phyloP scores from a whole-genome alignment of 2,113 vertebrate species.

The Laterallus jamaicensis region DNA sequence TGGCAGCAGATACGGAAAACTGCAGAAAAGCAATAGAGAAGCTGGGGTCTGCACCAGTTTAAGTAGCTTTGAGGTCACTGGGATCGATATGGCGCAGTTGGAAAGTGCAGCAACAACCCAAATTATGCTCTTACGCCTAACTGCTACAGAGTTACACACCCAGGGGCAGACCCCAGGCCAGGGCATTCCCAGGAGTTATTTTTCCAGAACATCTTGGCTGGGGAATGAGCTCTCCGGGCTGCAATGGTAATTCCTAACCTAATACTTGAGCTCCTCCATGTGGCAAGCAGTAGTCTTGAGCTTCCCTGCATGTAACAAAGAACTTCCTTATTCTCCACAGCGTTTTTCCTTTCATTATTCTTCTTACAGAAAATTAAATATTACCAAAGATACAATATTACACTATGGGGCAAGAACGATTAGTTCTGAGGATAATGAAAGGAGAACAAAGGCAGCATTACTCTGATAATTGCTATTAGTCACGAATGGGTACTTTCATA shows the following conservation, averaged over 20 bases:
- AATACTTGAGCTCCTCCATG: constrained; percentile 76
- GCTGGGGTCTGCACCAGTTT: not conserved
- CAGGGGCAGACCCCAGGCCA: not conserved
- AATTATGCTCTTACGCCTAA: not conserved
- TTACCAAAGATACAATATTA: not conserved
- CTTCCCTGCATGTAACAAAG: not conserved
- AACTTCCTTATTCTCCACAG: not conserved
- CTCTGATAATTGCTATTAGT: not conserved
- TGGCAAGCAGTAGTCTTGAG: constrained; percentile 16
- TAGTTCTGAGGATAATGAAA: not conserved
- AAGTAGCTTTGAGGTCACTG: not conserved
- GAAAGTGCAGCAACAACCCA: not conserved
- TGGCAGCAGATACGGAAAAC: not conserved
- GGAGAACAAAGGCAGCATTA: constrained; percentile 21
- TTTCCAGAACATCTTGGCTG: not conserved
- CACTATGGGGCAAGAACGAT: not conserved
- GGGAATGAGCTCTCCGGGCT: not conserved
- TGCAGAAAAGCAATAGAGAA: not conserved
- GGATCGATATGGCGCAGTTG: too few relatives aligned
- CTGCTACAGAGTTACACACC: not conserved
- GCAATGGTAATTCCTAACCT: constrained; percentile 11
- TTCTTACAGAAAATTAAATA: constrained; percentile 17
- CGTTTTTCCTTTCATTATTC: not conserved
- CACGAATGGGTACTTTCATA: not conserved
- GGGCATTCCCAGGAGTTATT: not conserved